Base-by-base conservation (phyloP, 30 jellyfish, hydroid and myxozoan genomes). In the Aurelia aurita complex sp. Pacific region DNA sequence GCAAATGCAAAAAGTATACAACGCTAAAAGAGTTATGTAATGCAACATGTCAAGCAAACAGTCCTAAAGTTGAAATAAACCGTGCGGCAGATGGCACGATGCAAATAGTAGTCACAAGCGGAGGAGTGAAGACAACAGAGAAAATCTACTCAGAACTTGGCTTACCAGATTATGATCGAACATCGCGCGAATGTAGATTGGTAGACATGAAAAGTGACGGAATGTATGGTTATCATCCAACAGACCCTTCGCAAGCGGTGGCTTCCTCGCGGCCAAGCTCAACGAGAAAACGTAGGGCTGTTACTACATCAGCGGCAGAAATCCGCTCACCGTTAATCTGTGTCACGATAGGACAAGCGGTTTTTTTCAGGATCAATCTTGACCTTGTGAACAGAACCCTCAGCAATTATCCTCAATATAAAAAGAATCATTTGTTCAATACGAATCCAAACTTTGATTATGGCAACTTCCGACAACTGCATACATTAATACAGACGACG, bases 371-470 rank as follows among this genome's bases (percentile, higher is more conserved):
- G 50, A 17, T 95, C 40, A 95, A 76, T 69, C 50, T 95, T 2
- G 76, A 95, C 67, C 85, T 71, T 7, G 74, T 53, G 54, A 90
- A 95, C 61, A 81, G 98, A n/a, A 73, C 96, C 65, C 92, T 76
- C 36, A 85, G 97, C 72, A 85, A 90, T 80, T 95, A 89, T 54
- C 99, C 99, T 2, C 90, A 85, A 32, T 95, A 95, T 76, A 76
- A 81, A 51, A 89, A 89, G 84, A 89, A 89, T 55, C 99, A 95
- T 73, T 83, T 95, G 61, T 95, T 66, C 85, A 95, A 89, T 69
- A 89, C 99, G 33, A 95, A 95, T 74, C 98, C 98, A 10, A 43
- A 82, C 59, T 95, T 90, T 62, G 99, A 95, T 74, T 95, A 89
- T 69, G 99, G 99, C 3, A 76, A 85, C 82, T 95, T 95, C 88